Percentiles rank a stretch among this genome's conserved stretches.
Conservation (phyloP, 2,888 invertebrate genomes). For the Diaperis boleti region DNA sequence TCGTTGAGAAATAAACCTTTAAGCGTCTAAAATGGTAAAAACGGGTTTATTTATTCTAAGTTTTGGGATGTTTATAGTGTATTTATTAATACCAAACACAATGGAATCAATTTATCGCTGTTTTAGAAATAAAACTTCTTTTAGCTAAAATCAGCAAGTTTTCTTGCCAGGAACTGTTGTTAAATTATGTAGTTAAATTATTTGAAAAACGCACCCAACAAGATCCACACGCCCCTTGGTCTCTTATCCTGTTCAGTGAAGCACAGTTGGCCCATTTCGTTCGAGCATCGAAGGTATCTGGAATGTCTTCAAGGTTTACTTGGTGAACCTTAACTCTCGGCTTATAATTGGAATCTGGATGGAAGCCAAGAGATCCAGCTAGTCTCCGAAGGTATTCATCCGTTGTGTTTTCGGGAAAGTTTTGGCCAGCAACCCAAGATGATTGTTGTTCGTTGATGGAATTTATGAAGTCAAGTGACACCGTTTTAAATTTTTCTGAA, state of each 20-base stretch:
- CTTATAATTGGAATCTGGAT: neutral
- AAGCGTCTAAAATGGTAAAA: no score
- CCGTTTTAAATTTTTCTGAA: neutral
- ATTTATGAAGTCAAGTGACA: conserved; percentile 13
- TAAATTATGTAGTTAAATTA: no score
- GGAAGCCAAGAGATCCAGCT: conserved; percentile 8
- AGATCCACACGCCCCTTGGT: conserved; percentile 29
- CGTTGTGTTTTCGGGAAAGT: conserved; percentile 14
- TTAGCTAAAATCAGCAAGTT: no score
- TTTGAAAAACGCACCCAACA: no score
- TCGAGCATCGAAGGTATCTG: conserved; percentile 26
- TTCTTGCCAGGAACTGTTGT: no score
- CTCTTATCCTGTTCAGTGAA: conserved; percentile 12
- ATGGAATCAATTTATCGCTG: no score
- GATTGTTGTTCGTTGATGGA: conserved; percentile 15
- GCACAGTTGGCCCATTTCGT: conserved; percentile 15
- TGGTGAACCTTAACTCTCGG: neutral
- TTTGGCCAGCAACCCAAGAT: conserved; percentile 22
- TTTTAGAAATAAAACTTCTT: no score
- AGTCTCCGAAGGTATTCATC: neutral
- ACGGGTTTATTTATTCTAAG: no score
- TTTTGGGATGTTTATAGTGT: no score
- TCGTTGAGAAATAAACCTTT: no score
- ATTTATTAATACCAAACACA: no score
- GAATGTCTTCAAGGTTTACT: conserved; percentile 7